Evolutionary conservation across 2,888 invertebrate species (phyloP), one percentile per base, ranked within the genome.

Genomic region (Eupithecia dodoneata): DNA sequence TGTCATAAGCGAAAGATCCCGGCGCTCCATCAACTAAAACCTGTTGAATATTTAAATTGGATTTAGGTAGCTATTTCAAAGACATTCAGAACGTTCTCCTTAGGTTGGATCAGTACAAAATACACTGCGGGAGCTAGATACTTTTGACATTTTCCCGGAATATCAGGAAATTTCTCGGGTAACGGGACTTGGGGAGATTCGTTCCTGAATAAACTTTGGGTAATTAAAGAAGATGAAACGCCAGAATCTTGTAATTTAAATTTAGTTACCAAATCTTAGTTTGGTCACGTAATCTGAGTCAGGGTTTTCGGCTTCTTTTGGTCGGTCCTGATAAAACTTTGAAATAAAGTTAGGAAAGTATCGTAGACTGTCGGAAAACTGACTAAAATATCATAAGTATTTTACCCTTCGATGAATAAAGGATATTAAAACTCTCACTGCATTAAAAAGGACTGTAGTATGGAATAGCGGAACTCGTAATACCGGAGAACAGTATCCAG

Each of bases 1-100:
- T 42, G 72, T 71, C 74, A 77, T 74, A 65, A 87, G 86, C 88
- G 75, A 81, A 88, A 87, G 87, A 89, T 90, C 90, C 89, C 88
- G 87, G 85, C 85, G 84, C 86, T 83, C 85, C 87, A 88, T 88
- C 88, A 86, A 82, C 83, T 90, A 88, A 89, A 83, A 85, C 89
- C 90, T 89, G 86, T 87, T 93, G 91, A 92, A 93, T 93, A 92
- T 93, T 93, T 91, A 92, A 91, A 90, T 89, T 88, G 87, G 89
- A 86, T 89, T 90, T 88, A 84, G 82, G 47, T 47, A 79, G 76
- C 75, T 76, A 81, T 81, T 80, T 77, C 78, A 80, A 81, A 82
- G 82, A 82, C 82, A 82, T 82, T 80, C 79, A 74, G 79, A 81
- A 78, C 73, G 72, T 71, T 52, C 74, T 74, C 18, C 15, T 55